Evolutionary conservation across 2,888 invertebrate genomes (phyloP).

Genomic region (Blera fallax): DNA sequence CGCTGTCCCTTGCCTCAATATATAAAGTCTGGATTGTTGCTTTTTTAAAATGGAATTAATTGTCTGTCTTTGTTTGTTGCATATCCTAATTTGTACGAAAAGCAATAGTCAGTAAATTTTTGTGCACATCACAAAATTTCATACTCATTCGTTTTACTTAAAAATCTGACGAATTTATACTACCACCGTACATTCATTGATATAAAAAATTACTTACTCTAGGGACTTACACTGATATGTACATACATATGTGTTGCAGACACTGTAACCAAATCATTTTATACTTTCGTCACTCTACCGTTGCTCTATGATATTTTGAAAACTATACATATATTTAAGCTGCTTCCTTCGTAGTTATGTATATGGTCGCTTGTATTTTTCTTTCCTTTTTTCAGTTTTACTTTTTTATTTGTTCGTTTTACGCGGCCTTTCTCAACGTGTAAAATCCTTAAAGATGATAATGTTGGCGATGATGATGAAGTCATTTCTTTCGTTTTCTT

Average conservation of each 20-base stretch:
- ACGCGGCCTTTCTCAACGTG: constrained; percentile 1
- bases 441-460: constrained; percentile 15
- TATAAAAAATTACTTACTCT: background rate
- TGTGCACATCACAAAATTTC: too few relatives aligned
- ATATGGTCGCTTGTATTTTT: background rate
- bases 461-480: constrained; percentile 3
- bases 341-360: background rate
- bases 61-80: too few relatives aligned
- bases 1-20: too few relatives aligned
- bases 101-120: too few relatives aligned
- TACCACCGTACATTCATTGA: too few relatives aligned
- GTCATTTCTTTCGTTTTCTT: background rate
- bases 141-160: too few relatives aligned
- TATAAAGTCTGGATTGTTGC: too few relatives aligned
- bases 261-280: background rate
- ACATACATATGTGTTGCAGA: background rate
- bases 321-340: constrained; percentile 2
- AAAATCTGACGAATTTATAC: too few relatives aligned
- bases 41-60: too few relatives aligned
- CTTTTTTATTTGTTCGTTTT: background rate
- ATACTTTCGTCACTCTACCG: background rate
- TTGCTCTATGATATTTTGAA: background rate
- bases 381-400: background rate
- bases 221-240: background rate
- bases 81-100: too few relatives aligned